Conservation (phyloP, 2,797 vertebrate genomes). For the Eulemur albifrons region DNA sequence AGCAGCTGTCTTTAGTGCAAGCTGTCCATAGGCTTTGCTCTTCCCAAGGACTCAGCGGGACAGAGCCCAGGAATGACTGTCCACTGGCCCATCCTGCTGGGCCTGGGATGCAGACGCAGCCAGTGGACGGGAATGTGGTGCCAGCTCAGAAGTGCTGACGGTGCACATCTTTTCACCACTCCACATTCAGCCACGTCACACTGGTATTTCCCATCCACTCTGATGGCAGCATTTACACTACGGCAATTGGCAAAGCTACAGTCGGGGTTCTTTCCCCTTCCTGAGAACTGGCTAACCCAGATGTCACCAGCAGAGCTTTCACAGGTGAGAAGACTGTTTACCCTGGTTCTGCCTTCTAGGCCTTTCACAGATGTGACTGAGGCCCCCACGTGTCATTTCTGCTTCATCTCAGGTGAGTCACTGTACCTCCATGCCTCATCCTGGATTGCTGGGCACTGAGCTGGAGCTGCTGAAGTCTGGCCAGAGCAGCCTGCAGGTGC, state of each 20-base stretch:
- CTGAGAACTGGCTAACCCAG: neutral
- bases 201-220: accelerated
- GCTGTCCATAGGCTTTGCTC: neutral
- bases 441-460: neutral
- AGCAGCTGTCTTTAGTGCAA: neutral
- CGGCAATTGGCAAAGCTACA: neutral
- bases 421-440: accelerated
- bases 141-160: accelerated
- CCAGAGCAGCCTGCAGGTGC: neutral
- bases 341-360: neutral
- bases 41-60: neutral
- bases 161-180: neutral
- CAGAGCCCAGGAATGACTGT: neutral
- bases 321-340: neutral
- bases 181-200: neutral
- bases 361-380: neutral
- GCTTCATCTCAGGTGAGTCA: neutral
- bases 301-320: neutral
- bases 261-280: neutral
- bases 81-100: neutral
- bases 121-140: neutral
- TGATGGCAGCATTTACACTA: accelerated
- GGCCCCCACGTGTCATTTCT: neutral
- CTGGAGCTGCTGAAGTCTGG: neutral
- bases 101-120: neutral